Conservation (phyloP, 1,140 invertebrate genomes). For the Eupeodes corollae region DNA sequence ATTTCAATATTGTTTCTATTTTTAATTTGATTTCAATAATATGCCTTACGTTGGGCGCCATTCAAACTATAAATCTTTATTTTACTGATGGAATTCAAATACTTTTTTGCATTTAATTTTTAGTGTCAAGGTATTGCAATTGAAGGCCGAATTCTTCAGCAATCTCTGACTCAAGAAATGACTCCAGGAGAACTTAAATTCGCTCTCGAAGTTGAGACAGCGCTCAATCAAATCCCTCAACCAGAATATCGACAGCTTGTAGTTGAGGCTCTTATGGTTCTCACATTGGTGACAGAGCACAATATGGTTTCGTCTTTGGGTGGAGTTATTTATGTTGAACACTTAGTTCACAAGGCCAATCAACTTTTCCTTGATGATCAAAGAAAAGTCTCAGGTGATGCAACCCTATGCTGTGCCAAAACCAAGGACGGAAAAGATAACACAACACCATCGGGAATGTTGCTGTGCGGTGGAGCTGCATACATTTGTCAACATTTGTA, state of each 20-base stretch:
- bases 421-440: conserved; percentile 48
- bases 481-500: conserved; percentile 96
- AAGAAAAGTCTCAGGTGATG: conserved; percentile 70
- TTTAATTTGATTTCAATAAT: conserved; percentile 1
- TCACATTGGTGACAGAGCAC: conserved; percentile 83
- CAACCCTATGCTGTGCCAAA: conserved; percentile 82
- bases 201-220: conserved; percentile 93
- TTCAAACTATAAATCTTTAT: no score
- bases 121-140: conserved; percentile 81
- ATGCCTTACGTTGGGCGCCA: no score
- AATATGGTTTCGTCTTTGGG: conserved; percentile 66
- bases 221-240: conserved; percentile 92
- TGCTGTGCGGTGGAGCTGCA: conserved; percentile 81
- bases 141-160: conserved; percentile 76
- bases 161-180: conserved; percentile 94
- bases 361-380: conserved; percentile 93
- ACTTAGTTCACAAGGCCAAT: conserved; percentile 89
- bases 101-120: conserved; percentile 26
- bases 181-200: conserved; percentile 97
- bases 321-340: conserved; percentile 80
- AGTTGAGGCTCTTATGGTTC: conserved; percentile 93
- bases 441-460: conserved; percentile 45
- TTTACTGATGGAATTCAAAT: no score
- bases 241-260: conserved; percentile 97
- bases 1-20: neutral